Conservation (phyloP, 2,888 invertebrate species). For the Platycheirus rosarum region DNA sequence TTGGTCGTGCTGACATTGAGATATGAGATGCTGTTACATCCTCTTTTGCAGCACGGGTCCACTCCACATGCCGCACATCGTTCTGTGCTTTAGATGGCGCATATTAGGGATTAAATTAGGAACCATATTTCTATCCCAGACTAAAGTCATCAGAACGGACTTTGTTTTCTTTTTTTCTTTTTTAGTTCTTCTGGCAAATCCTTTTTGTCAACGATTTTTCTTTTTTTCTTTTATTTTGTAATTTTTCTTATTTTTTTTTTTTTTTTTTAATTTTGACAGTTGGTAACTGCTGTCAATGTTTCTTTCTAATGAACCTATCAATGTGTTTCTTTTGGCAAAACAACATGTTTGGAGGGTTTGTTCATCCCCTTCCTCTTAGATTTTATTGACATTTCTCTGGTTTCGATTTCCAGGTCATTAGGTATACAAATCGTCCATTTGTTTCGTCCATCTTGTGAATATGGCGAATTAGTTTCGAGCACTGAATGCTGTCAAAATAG, state of each 20-base stretch:
- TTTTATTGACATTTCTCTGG: slow-evolving; percentile 40
- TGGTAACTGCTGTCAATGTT: slow-evolving; percentile 44
- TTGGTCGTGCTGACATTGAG: slow-evolving; percentile 61
- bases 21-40: slow-evolving; percentile 65
- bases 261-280: slow-evolving; percentile 16
- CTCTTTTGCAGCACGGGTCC: slow-evolving; percentile 33
- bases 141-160: slow-evolving; percentile 54
- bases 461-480: slow-evolving; percentile 56
- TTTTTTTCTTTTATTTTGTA: slow-evolving; percentile 39
- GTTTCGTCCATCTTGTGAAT: slow-evolving; percentile 45
- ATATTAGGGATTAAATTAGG: slow-evolving; percentile 71
- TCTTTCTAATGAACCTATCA: slow-evolving; percentile 67
- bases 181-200: slow-evolving; percentile 29
- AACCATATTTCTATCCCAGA: slow-evolving; percentile 67
- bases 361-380: slow-evolving; percentile 30
- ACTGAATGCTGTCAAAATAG: slow-evolving; percentile 52
- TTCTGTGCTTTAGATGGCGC: slow-evolving; percentile 55
- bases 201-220: slow-evolving; percentile 49
- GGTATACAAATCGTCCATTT: slow-evolving; percentile 68
- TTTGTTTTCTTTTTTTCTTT: slow-evolving; percentile 28
- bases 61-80: slow-evolving; percentile 16
- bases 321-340: slow-evolving; percentile 30
- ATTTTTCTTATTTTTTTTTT: slow-evolving; percentile 25
- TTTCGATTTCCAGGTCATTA: slow-evolving; percentile 66
- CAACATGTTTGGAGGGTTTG: slow-evolving; percentile 40